These are phyloP conservation scores for Heliconius sara DNA, from an alignment of 2,888 invertebrate species.

Conservation along the genomic window DNA sequence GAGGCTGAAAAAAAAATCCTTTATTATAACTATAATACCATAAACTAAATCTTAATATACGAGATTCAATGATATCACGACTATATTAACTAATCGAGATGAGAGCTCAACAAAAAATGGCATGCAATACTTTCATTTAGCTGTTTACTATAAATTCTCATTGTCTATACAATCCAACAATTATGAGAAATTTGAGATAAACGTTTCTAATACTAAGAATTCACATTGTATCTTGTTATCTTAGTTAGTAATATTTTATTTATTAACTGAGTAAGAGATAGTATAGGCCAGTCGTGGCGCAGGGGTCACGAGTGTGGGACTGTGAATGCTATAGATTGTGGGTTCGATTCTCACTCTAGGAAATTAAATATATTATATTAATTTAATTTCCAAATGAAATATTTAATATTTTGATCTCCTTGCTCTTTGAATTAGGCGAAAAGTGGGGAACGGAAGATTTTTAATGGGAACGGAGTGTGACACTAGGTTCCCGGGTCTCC, in stretches of 20 bases:
- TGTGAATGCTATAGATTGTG: too few relatives aligned
- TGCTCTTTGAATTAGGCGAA: too few relatives aligned
- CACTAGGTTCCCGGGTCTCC: too few relatives aligned
- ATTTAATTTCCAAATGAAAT: too few relatives aligned
- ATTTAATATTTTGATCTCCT: too few relatives aligned
- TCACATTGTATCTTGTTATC: neutral
- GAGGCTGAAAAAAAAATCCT: too few relatives aligned
- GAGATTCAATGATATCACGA: constrained; percentile 4
- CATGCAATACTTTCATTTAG: constrained; percentile 12
- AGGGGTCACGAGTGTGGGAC: too few relatives aligned
- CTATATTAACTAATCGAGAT: constrained; percentile 23
- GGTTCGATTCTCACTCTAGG: too few relatives aligned
- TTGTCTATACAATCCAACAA: constrained; percentile 15
- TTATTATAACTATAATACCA: neutral
- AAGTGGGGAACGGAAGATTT: too few relatives aligned
- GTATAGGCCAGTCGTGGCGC: too few relatives aligned
- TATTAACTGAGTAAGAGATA: neutral
- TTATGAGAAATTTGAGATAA: constrained; percentile 26
- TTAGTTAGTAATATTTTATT: neutral
- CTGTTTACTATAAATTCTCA: constrained; percentile 22
- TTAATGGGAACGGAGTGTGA: too few relatives aligned
- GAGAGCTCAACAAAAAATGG: constrained; percentile 7
- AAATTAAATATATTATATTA: too few relatives aligned
- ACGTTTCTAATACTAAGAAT: constrained; percentile 13
- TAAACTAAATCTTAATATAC: neutral